Base-by-base conservation (phyloP, 1,140 invertebrate genomes). In the Artemia franciscana region DNA sequence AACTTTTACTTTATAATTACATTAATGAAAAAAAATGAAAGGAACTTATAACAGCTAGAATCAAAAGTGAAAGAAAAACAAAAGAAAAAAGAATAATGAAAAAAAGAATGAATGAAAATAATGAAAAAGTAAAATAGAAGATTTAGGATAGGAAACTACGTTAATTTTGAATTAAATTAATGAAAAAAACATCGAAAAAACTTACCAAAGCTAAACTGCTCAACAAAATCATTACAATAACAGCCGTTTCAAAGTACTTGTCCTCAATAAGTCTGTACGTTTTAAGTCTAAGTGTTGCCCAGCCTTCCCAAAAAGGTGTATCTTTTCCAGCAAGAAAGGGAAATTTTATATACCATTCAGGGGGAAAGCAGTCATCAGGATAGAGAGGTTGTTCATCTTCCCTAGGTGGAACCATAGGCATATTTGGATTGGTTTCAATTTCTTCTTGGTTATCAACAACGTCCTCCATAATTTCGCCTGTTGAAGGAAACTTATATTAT, bases 191-290 rank as follows among this genome's bases (percentile, higher is more conserved):
- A n/a, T n/a, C n/a, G n/a, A 64, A 21, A 30, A 25, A 24, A 60
- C 82, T 82, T 78, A 93, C 90, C 81, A 98, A 80, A 71, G 92
- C 91, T 75, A 95, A 78, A 80, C 91, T 95, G 79, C 91, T 96
- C 67, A 93, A 80, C 71, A 97, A 80, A 76, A 98, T 98, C 88
- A 96, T 93, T 68, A 87, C 86, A 71, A 98, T 96, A 74, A 97
- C 91, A 76, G 94, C 90, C 67, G 91, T 94, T 81, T 98, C 94
- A 79, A 98, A 98, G 77, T 97, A 96, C 77, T 92, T 95, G 77
- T 97, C 94, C 77, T 97, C 93, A 70, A 96, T 94, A 66, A 97
- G 80, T 75, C 84, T 81, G 76, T 88, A 95, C 63, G 90, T 93
- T 76, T 94, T 91, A 67, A 87, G 81, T 70, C 94, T 79, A 27